Percentiles rank a stretch among this genome's conserved stretches.
These are phyloP conservation scores for Oikopleura vanhoeffeni DNA, from an alignment of 23 tunicate genomes.

Conservation along the genomic window DNA sequence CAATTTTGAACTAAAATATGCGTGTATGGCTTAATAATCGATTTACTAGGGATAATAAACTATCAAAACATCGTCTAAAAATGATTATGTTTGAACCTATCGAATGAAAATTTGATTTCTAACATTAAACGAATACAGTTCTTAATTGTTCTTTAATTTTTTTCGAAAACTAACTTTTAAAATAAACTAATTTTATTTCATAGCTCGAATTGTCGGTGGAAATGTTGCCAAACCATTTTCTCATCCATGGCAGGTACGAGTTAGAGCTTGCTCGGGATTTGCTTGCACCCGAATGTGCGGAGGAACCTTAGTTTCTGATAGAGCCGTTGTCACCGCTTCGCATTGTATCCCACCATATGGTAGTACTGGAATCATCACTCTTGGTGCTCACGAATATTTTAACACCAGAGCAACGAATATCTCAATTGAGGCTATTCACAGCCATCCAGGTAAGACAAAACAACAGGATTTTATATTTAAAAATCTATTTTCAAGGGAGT, in stretches of 20 bases:
- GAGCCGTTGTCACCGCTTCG: background rate
- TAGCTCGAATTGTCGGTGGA: background rate
- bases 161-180: too few species aligned
- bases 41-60: too few species aligned
- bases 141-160: too few species aligned
- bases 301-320: background rate
- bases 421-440: background rate
- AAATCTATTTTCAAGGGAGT: too few species aligned
- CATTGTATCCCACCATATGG: background rate
- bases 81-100: too few species aligned
- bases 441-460: background rate
- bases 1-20: too few species aligned
- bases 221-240: background rate
- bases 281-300: background rate
- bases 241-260: background rate
- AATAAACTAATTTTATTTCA: too few species aligned
- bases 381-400: background rate
- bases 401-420: background rate
- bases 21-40: too few species aligned
- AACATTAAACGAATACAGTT: too few species aligned
- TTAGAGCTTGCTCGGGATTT: background rate
- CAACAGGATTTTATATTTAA: too few species aligned
- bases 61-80: too few species aligned
- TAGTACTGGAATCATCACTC: background rate
- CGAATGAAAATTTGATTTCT: too few species aligned